Conservation (phyloP, 2,888 invertebrate species). For the Nomada goodeniana region DNA sequence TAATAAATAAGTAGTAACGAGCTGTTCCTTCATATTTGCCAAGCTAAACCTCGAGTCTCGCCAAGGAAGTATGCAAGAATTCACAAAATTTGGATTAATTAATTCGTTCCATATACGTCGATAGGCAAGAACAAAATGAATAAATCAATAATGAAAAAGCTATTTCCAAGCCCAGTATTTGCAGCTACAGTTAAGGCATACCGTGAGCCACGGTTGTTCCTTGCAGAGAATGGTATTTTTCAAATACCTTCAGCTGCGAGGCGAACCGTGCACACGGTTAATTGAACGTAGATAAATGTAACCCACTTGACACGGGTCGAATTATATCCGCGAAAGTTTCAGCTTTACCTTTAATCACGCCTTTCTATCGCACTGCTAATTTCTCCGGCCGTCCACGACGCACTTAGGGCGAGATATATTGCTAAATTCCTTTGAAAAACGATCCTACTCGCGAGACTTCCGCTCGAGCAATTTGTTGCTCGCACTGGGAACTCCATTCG, state of each 20-base stretch:
- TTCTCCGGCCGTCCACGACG: constrained; percentile 22
- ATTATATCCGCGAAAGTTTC: constrained; percentile 45
- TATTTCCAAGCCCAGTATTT: not conserved
- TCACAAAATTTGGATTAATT: no score
- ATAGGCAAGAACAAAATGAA: no score
- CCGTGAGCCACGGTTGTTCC: not conserved
- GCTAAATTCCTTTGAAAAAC: constrained; percentile 38
- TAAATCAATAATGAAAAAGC: no score
- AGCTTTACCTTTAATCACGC: constrained; percentile 20
- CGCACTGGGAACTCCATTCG: constrained; percentile 17
- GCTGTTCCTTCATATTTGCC: no score
- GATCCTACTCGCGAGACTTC: constrained; percentile 14
- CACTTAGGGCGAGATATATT: constrained; percentile 28
- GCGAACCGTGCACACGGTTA: constrained; percentile 22
- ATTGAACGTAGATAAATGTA: constrained; percentile 41
- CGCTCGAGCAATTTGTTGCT: constrained; percentile 24
- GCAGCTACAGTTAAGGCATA: not conserved
- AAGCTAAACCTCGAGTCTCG: no score
- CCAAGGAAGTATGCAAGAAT: no score
- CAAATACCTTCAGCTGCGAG: not conserved
- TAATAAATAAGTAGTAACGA: no score
- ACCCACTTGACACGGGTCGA: constrained; percentile 39
- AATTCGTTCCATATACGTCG: no score
- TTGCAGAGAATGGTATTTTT: not conserved
- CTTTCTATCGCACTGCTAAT: constrained; percentile 46